Base-by-base conservation (phyloP, 2,797 vertebrate genomes). In the Pangasius larnaudii region DNA sequence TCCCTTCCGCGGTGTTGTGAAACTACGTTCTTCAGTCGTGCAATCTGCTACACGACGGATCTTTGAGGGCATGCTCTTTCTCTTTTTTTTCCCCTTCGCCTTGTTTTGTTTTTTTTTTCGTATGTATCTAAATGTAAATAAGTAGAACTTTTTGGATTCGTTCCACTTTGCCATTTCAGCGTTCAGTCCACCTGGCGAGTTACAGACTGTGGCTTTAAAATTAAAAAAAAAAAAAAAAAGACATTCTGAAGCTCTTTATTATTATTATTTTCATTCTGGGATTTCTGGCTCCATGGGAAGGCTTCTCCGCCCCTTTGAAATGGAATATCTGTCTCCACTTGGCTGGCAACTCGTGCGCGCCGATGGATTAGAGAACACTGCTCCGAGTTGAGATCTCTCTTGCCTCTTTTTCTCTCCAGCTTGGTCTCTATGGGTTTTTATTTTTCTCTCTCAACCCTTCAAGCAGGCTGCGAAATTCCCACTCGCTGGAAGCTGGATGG, bases 261-360 rank as follows among this genome's bases (percentile, higher is more conserved):
- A 75, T 78, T 39, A 5, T 39, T 39, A 75, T 88, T 88, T 89
- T 87, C 53, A 51, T 90, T 75, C 86, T 78, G 88, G 88, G 78
- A 75, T 90, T 90, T 88, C 67, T 86, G 88, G 85, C 85, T 85
- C 58, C 49, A 22, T 13, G 42, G 19, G 24, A 74, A 74, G 71
- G 56, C 71, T 18, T 83, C 90, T 88, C 89, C 84, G 69, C 86
- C 90, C 58, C 88, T 89, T 88, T 75, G 87, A 91, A 91, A 89
- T 90, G 92, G 92, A 92, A 92, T 92, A 91, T 91, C 85, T 87
- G 77, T 90, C 90, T 89, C 88, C 88, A 90, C 91, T 91, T 88
- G 91, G 89, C 90, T 82, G 86, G 86, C 79, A 88, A 77, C 79
- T 85, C 72, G 56, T 63, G 77, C 39, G 61, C 78, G 69, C 86